Evolutionary conservation across 2,113 vertebrate species (phyloP), one percentile per base, ranked within the genome.

Genomic region (Anhinga rufa): DNA sequence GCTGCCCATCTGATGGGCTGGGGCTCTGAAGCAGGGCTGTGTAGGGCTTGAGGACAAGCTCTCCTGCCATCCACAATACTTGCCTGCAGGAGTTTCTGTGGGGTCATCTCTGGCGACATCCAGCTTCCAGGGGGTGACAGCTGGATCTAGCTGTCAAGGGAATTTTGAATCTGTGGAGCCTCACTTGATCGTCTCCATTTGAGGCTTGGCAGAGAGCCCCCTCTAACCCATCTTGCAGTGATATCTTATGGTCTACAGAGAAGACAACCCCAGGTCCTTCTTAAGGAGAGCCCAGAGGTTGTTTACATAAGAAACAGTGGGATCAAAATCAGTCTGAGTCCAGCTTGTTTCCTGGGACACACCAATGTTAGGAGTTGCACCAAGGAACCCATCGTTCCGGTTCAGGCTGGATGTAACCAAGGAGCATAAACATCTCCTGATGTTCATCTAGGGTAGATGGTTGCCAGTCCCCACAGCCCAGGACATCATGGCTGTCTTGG

Each of bases 291-390:
- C 12, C 4, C 66, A 64, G 32, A 76, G 3, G 1, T n/a, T 79
- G 6, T 51, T 46, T 85, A 10, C 12, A 8, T 49, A 34, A 62
- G 14, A 62, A 92, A n/a, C 2, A 55, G 14, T 17, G 12, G 28
- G 10, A 55, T 49, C 26, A 54, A 54, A 82, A n/a, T 14, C 26
- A 46, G 24, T 28, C 19, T 76, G 54, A 87, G 16, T 49, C 42
- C 55, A 78, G 8, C 10, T 78, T 71, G 8, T 11, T 62, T 28
- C 34, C 14, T 1, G 1, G 24, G 10, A 62, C 46, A 79, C 40
- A 44, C 4, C 51, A 44, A 0, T 4, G 19, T 22, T 22, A 48
- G 49, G n/a, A 82, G 4, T 0, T 55, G n/a, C 46, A 66, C 20
- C 20, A 71, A 57, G 17, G 44, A 90, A 57, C 19, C 14, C 14